phyloP scores from a whole-genome alignment of 2,888 invertebrate genomes.

The Flexamia atlantica region DNA sequence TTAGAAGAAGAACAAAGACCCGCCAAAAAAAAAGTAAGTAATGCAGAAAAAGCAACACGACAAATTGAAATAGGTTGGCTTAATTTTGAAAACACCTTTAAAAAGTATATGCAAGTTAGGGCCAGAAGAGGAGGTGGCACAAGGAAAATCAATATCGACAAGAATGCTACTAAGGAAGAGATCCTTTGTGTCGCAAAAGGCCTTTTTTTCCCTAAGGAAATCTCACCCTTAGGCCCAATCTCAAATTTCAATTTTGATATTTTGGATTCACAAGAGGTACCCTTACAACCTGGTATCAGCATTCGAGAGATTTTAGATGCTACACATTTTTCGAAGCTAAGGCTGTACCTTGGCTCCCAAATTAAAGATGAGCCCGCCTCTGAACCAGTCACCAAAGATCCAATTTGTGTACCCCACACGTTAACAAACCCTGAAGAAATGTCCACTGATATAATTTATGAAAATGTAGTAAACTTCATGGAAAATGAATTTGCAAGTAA shows the following conservation, averaged over 20 bases:
- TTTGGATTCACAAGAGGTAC: not conserved
- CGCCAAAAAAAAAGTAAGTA: not conserved
- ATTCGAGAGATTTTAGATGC: not conserved
- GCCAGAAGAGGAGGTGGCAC: slow-evolving; percentile 4
- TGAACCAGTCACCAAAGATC: not conserved
- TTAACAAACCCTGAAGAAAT: too few relatives aligned
- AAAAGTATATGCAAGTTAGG: too few relatives aligned
- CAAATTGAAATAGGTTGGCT: slow-evolving; percentile 1
- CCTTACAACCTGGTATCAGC: not conserved
- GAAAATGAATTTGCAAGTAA: not conserved
- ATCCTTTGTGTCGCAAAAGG: not conserved
- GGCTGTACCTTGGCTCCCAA: slow-evolving; percentile 8
- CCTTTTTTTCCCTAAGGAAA: not conserved
- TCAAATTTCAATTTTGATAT: not conserved
- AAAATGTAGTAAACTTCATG: slow-evolving; percentile 11
- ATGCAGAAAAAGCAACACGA: slow-evolving; percentile 1
- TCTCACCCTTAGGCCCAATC: not conserved
- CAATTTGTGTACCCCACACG: too few relatives aligned
- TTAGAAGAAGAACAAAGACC: slow-evolving; percentile 2
- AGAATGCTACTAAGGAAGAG: slow-evolving; percentile 5
- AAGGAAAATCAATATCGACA: not conserved
- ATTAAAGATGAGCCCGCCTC: not conserved
- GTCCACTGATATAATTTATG: too few relatives aligned
- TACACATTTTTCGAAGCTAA: slow-evolving; percentile 14
- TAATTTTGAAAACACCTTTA: too few relatives aligned